phyloP scores from a whole-genome alignment of 2,888 invertebrate genomes.

The Archips crataeganus region DNA sequence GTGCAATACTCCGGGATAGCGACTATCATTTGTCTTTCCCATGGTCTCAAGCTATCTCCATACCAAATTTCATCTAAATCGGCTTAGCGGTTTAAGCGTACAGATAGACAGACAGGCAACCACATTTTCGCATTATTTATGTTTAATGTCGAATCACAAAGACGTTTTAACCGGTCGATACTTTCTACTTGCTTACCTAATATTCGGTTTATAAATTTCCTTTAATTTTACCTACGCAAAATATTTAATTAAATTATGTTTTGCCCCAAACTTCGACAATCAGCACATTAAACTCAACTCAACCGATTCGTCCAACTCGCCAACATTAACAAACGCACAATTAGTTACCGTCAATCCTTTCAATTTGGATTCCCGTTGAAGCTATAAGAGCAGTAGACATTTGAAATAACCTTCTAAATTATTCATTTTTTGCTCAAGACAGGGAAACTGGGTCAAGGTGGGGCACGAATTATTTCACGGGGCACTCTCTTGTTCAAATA shows the following conservation, averaged over 20 bases:
- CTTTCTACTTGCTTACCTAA: not conserved
- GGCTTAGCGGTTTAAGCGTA: no score
- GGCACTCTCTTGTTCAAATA: constrained; percentile 65
- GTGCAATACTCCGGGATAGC: no score
- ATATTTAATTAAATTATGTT: not conserved
- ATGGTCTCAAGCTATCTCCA: no score
- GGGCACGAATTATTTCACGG: constrained; percentile 66
- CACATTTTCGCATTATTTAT: no score
- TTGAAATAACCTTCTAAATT: constrained; percentile 38
- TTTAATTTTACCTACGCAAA: not conserved
- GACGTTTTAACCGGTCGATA: no score
- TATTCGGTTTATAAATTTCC: not conserved
- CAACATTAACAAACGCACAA: constrained; percentile 22
- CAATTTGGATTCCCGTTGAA: constrained; percentile 20
- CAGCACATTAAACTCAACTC: not conserved
- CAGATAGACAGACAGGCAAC: no score
- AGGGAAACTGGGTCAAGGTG: constrained; percentile 46
- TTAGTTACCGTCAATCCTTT: constrained; percentile 24
- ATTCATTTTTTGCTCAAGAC: constrained; percentile 36
- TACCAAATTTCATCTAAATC: no score
- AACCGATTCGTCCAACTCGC: not conserved
- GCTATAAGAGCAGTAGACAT: constrained; percentile 30
- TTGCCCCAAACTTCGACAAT: not conserved
- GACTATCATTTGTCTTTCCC: no score
- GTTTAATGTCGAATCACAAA: no score